Evolutionary conservation across 2,797 vertebrate species (phyloP), one percentile per base, ranked within the genome.

Genomic region (Falco berigora): DNA sequence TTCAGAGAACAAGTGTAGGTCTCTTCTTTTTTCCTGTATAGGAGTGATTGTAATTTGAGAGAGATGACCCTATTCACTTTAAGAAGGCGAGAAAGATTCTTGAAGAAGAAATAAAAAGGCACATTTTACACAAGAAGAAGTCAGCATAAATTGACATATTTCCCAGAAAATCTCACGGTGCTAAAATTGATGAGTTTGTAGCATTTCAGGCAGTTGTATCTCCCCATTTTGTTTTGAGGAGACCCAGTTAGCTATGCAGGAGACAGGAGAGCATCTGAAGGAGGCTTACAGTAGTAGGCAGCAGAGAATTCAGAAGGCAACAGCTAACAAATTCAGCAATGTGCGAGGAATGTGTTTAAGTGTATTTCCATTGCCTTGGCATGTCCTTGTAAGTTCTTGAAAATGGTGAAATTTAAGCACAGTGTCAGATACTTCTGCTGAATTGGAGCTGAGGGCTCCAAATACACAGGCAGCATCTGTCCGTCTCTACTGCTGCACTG

Each of bases 31-130:
- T 58, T 90, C 14, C 28, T 90, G 36, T 91, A 69, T 91, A 38
- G 64, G 62, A 55, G 49, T 94, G 82, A 88, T 90, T 97, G 59
- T 86, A 92, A 86, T 95, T 96, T 84, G 42, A 84, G 66, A 80
- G 68, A 86, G 79, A 94, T 84, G 46, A 90, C 90, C 20, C 79
- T 97, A 82, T 94, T 96, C 91, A 78, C 38, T 86, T 78, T 23
- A 69, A 81, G 90, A 74, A 84, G 55, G 27, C 36, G 62, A 73
- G 73, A 66, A 75, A 76, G n/a, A 64, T 81, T 82, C 71, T 71
- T 74, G 78, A 79, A 92, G 52, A 49, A 85, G 86, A 93, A 86
- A 63, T 84, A 75, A 84, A 86, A 85, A 76, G 61, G 38, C 36
- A 77, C 2, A 1, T 62, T 94, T 90, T 88, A 28, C 46, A 88